phyloP scores from a whole-genome alignment of 1,140 invertebrate genomes.

The Amphibalanus amphitrite region DNA sequence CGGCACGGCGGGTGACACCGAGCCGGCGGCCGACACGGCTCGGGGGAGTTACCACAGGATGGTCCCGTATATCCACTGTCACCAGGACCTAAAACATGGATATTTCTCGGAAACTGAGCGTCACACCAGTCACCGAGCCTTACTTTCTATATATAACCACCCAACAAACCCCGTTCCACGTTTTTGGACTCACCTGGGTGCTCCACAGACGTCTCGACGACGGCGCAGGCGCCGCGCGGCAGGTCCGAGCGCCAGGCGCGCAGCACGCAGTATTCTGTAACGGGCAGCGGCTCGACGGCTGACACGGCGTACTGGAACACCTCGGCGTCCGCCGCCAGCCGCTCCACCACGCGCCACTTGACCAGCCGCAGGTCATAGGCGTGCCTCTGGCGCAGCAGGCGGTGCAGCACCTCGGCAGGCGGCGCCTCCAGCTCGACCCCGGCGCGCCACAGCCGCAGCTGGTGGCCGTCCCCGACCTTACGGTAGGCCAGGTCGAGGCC shows the following conservation, averaged over 20 bases:
- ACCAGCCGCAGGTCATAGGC: constrained; percentile 71
- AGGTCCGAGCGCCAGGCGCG: constrained; percentile 69
- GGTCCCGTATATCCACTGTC: too few relatives aligned
- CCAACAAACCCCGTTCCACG: too few relatives aligned
- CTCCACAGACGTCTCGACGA: constrained; percentile 75
- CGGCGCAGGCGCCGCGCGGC: constrained; percentile 58
- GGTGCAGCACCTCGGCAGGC: constrained; percentile 58
- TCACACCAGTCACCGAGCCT: too few relatives aligned
- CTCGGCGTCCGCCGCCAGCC: constrained; percentile 61
- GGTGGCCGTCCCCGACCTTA: constrained; percentile 77
- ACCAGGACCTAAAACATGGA: too few relatives aligned
- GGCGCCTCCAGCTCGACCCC: constrained; percentile 78
- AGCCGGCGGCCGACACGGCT: too few relatives aligned
- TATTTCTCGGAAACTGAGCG: too few relatives aligned
- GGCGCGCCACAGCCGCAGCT: constrained; percentile 69
- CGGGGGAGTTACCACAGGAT: too few relatives aligned
- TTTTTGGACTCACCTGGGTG: constrained; percentile 33
- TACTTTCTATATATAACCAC: too few relatives aligned
- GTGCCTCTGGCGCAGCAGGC: constrained; percentile 55
- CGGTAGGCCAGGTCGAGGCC: constrained; percentile 78
- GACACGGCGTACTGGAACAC: constrained; percentile 56
- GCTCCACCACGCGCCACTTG: constrained; percentile 60
- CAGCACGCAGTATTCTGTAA: constrained; percentile 10
- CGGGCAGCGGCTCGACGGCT: neutral
- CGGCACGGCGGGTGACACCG: too few relatives aligned